These are phyloP conservation scores for Tretioscincus oriximinensis DNA, from an alignment of 2,113 vertebrate species.

Conservation along the genomic window DNA sequence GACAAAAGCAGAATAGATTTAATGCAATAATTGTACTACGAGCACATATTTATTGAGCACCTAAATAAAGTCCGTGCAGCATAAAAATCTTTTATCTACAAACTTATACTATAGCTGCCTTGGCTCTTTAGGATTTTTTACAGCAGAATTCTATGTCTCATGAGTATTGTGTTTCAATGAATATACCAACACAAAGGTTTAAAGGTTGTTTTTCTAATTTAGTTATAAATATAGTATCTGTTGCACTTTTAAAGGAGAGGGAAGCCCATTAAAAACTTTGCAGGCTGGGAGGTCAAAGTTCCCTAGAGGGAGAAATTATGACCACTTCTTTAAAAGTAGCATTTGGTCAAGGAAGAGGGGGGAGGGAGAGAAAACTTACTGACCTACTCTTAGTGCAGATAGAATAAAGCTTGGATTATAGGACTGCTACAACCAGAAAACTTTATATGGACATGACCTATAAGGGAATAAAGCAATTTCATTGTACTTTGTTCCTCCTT, in stretches of 20 bases:
- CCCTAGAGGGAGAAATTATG: constrained; percentile 1
- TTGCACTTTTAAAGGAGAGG: constrained; percentile 12
- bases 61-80: not conserved
- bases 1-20: not conserved
- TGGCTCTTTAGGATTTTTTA: not conserved
- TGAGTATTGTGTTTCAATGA: constrained; percentile 18
- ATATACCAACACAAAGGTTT: constrained; percentile 18
- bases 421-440: not conserved
- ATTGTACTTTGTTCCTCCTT: constrained; percentile 9
- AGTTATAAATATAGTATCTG: constrained; percentile 28
- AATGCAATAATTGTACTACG: not conserved
- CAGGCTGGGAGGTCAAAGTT: not conserved
- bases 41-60: not conserved
- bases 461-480: constrained; percentile 8
- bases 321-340: constrained; percentile 6
- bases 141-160: not conserved
- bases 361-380: not conserved
- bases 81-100: not conserved
- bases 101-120: constrained; percentile 10
- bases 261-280: constrained; percentile 11
- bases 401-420: not conserved
- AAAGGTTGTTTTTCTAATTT: constrained; percentile 25
- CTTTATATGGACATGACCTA: constrained; percentile 7
- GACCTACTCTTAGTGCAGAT: not conserved
- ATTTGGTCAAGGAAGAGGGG: constrained; percentile 1